Evolutionary conservation across 2,888 invertebrate genomes (phyloP).

Genomic region (Schrankia costaestrigalis): DNA sequence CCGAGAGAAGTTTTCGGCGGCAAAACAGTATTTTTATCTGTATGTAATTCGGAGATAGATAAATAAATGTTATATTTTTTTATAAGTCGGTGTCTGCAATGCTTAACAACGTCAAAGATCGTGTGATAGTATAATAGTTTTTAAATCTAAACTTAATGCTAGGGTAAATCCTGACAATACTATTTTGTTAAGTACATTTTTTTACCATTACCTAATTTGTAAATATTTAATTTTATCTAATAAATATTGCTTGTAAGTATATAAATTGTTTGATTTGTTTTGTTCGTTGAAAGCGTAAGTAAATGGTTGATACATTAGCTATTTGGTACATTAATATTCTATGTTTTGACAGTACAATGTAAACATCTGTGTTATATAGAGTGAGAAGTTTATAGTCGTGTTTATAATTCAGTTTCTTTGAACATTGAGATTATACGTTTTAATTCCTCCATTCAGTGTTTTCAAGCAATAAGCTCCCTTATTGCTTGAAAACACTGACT

Average conservation of each 20-base stretch:
- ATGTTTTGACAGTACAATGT: constrained; percentile 3
- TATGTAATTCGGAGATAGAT: constrained; percentile 24
- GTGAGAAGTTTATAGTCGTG: no score
- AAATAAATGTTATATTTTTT: constrained; percentile 21
- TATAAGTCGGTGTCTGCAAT: constrained; percentile 29
- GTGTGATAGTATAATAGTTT: constrained; percentile 38
- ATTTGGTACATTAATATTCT: no score
- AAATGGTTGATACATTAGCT: no score
- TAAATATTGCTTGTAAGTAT: constrained; percentile 53
- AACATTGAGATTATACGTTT: no score
- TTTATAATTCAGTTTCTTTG: no score
- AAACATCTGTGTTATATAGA: no score
- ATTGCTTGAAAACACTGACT: no score
- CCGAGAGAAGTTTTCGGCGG: constrained; percentile 37
- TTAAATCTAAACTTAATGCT: constrained; percentile 32
- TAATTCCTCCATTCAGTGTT: no score
- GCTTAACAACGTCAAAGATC: constrained; percentile 38
- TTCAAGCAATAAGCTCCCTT: no score
- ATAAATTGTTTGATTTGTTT: constrained; percentile 26
- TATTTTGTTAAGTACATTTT: constrained; percentile 52
- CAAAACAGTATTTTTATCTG: constrained; percentile 32
- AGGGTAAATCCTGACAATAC: constrained; percentile 27
- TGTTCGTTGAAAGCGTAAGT: no score
- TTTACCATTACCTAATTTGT: constrained; percentile 48
- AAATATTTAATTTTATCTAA: constrained; percentile 56